These are phyloP conservation scores for Cephus runcator DNA, from an alignment of 2,888 invertebrate species.

Conservation along the genomic window DNA sequence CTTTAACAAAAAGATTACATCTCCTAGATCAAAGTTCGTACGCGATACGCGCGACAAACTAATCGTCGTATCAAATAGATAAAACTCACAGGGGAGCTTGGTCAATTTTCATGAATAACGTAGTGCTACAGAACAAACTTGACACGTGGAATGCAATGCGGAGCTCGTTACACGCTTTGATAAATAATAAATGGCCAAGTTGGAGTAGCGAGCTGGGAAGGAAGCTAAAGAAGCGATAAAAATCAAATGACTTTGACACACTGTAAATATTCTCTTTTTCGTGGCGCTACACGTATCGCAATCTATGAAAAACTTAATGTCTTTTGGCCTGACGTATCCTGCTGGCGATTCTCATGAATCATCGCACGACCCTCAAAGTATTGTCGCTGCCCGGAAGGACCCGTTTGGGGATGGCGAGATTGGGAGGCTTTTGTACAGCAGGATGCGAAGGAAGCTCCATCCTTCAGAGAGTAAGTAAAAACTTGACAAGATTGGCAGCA, in stretches of 20 bases:
- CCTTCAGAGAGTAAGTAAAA: neutral
- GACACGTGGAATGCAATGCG: neutral
- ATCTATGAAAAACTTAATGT: neutral
- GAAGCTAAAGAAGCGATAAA: neutral
- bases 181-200: neutral
- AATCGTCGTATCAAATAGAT: neutral
- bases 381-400: neutral
- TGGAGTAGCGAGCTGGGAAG: neutral
- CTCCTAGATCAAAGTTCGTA: neutral
- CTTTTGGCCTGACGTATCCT: neutral
- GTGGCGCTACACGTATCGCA: neutral
- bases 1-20: neutral
- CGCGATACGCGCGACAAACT: neutral
- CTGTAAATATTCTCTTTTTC: neutral
- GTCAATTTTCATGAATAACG: neutral
- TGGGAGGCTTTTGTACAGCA: neutral
- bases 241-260: neutral
- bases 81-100: neutral
- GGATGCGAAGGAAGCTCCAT: neutral
- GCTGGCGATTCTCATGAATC: neutral
- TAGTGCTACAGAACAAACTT: neutral
- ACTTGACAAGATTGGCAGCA: neutral
- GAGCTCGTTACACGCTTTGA: neutral
- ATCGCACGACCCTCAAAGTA: neutral
- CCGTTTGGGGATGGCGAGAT: neutral